Base-by-base conservation (phyloP, 2,888 invertebrate genomes). In the Pammene fasciana region DNA sequence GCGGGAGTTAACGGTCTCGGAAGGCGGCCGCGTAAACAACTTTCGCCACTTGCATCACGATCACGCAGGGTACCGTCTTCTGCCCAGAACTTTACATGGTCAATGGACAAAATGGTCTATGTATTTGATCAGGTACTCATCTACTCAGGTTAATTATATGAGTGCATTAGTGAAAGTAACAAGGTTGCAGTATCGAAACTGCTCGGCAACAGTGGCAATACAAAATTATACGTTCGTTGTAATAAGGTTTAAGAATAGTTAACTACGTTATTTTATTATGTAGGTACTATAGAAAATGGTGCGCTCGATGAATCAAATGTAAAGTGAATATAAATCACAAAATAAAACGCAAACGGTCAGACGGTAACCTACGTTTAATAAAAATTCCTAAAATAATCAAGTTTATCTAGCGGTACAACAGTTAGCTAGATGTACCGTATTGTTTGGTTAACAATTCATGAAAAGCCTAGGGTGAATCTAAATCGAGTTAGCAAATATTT, bases 1-100 rank as follows among this genome's bases (percentile, higher is more conserved):
- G 36, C 61, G 11, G 5, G 38, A 62, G 50, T 61, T 62, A 62
- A 62, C 62, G 62, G 62, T 62, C n/a, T 62, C 50, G 18, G 62
- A 60, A 52, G 60, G 61, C 61, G 48, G 13, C 18, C 1, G 41
- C 50, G 50, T 50, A 50, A 62, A 62, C 50, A 62, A 50, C 50
- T 62, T 62, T 52, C 62, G 36, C 62, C n/a, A 9, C 10, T 62
- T 52, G 41, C 50, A 62, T 41, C 62, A 26, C 43, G 13, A 62
- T 41, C 62, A 26, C 43, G 13, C 18, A 50, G 38, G 38, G 48
- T 38, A 36, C 61, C 7, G 11, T 52, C 50, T 62, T 52, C 50
- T 38, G 38, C 46, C 11, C 16, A 11, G 16, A 38, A 56, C 9
- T 8, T 18, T 10, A 55, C 5, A 55, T 18, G 11, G 0, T 18